phyloP scores from a whole-genome alignment of 2,888 invertebrate species.

The Pachycephus smyrnensis region DNA sequence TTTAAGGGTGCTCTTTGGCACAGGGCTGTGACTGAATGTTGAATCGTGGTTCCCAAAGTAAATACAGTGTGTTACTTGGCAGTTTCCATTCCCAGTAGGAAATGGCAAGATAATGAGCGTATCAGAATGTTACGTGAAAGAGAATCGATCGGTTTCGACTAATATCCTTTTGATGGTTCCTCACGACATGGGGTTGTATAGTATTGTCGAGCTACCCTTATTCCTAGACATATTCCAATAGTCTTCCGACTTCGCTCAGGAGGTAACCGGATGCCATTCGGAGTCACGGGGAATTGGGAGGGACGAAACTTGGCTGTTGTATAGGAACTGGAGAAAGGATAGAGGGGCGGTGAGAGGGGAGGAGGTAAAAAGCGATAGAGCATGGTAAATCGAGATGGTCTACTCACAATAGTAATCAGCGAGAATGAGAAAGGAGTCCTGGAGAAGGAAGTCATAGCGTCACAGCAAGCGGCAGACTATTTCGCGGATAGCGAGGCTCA shows the following conservation, averaged over 20 bases:
- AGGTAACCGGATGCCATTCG: background rate
- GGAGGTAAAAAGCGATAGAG: background rate
- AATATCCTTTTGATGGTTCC: background rate
- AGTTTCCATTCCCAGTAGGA: background rate
- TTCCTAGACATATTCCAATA: background rate
- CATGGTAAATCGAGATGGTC: background rate
- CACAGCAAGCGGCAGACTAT: slow-evolving; percentile 4
- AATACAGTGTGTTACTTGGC: background rate
- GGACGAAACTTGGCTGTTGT: background rate
- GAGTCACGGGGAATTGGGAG: background rate
- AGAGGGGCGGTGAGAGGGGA: too few species aligned
- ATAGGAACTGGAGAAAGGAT: background rate
- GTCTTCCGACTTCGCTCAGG: background rate
- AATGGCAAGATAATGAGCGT: background rate
- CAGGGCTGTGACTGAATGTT: background rate
- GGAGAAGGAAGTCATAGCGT: slow-evolving; percentile 8
- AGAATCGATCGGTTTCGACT: background rate
- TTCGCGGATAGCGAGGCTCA: slow-evolving; percentile 47
- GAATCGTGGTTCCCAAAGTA: background rate
- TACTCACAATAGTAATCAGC: background rate
- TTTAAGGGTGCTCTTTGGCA: background rate
- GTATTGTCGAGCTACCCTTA: background rate
- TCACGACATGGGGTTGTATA: background rate
- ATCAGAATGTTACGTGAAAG: background rate
- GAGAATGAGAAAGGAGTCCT: background rate